phyloP scores from a whole-genome alignment of 2,113 vertebrate genomes.

The Corvus cornix region DNA sequence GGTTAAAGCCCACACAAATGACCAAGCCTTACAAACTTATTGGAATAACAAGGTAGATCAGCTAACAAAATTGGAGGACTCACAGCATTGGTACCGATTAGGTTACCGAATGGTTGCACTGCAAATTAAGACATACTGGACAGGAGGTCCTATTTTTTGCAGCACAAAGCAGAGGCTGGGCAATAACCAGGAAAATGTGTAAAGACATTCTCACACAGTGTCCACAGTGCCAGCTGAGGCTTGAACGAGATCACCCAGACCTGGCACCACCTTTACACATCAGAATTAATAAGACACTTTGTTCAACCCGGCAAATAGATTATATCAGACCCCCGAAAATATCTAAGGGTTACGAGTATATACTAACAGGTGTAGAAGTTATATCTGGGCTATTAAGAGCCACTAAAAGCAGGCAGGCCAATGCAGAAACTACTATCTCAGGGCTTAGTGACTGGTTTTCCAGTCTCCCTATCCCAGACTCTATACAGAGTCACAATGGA shows the following conservation, averaged over 20 bases:
- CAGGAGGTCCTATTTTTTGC: not conserved
- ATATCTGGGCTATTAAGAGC: not conserved
- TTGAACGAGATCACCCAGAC: not conserved
- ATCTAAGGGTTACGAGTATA: not conserved
- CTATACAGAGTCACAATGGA: no score
- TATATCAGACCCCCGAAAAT: not conserved
- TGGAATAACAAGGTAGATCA: not conserved
- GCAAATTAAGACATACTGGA: not conserved
- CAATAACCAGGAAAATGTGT: not conserved
- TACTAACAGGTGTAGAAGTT: not conserved
- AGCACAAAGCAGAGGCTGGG: not conserved
- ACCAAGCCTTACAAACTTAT: not conserved
- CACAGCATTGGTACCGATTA: not conserved
- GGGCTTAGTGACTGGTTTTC: no score
- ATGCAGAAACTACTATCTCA: not conserved
- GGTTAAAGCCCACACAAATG: not conserved
- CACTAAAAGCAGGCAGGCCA: not conserved
- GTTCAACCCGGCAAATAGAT: no score
- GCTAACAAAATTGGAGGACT: not conserved
- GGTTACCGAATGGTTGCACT: not conserved
- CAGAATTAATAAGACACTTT: not conserved
- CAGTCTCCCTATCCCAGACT: no score
- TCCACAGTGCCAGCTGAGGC: not conserved
- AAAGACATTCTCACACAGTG: not conserved
- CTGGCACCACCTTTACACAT: not conserved